These are phyloP conservation scores for Luidia sarsii DNA, from an alignment of 53 echinoderm and acorn worm genomes.

Conservation along the genomic window DNA sequence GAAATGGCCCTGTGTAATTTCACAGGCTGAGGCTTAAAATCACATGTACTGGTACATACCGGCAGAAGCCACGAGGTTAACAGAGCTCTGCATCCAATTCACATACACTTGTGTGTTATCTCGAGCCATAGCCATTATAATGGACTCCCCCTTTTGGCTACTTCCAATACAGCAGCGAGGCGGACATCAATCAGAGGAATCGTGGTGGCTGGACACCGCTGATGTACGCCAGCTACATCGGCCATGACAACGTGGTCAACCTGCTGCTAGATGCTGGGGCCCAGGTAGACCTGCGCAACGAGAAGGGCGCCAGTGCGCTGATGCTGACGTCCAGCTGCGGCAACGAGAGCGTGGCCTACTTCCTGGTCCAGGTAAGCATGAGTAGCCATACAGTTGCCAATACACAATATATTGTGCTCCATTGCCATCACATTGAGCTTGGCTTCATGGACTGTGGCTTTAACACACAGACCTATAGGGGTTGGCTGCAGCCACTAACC, in stretches of 20 bases:
- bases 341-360: conserved; percentile 89
- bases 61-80: too few species aligned
- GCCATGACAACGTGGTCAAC: conserved; percentile 90
- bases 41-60: too few species aligned
- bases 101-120: too few species aligned
- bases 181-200: conserved; percentile 80
- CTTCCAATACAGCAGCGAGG: conserved; percentile 73
- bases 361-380: conserved; percentile 84
- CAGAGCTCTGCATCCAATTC: too few species aligned
- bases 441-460: neutral
- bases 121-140: too few species aligned
- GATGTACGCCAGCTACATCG: conserved; percentile 99
- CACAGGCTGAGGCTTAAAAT: too few species aligned
- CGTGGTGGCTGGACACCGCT: conserved; percentile 87
- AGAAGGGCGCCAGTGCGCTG: conserved; percentile 82
- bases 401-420: too few species aligned
- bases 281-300: conserved; percentile 66
- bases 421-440: neutral
- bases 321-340: conserved; percentile 98
- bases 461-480: too few species aligned
- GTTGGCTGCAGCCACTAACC: too few species aligned
- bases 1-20: too few species aligned
- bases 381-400: too few species aligned
- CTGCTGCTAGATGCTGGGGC: conserved; percentile 83
- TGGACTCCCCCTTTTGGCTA: too few species aligned